Conservation (phyloP, 2,888 invertebrate genomes). For the Toxonevra muliebris region DNA sequence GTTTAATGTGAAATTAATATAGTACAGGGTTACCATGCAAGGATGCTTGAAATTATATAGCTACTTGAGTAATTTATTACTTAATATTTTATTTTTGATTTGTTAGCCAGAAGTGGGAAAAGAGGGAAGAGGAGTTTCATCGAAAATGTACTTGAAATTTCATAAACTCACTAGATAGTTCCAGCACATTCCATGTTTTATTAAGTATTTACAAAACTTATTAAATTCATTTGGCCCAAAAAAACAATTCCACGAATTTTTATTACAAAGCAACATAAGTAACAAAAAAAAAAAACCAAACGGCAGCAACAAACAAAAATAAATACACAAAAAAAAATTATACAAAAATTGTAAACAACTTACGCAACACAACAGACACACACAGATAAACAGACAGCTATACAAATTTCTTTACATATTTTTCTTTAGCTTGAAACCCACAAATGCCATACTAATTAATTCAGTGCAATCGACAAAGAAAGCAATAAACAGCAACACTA, state of each 20-base stretch:
- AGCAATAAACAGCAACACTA: slow-evolving; percentile 7
- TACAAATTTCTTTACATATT: slow-evolving; percentile 4
- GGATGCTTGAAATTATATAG: slow-evolving; percentile 6
- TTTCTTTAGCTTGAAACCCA: no score
- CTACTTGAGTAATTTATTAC: not conserved
- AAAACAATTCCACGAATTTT: slow-evolving; percentile 35
- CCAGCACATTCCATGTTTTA: no score
- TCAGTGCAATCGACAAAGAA: slow-evolving; percentile 1
- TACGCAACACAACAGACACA: slow-evolving; percentile 44
- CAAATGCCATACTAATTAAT: slow-evolving; percentile 1
- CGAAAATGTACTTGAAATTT: no score
- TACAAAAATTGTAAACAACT: slow-evolving; percentile 50
- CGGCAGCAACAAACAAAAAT: not conserved
- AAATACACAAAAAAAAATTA: slow-evolving; percentile 17
- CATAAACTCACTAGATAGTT: no score
- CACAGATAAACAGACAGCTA: not conserved
- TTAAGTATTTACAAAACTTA: no score
- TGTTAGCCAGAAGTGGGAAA: no score
- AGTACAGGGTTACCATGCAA: slow-evolving; percentile 12
- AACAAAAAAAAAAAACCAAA: slow-evolving; percentile 9
- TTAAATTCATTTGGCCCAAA: slow-evolving; percentile 25
- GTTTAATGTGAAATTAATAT: slow-evolving; percentile 7
- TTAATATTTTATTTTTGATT: no score
- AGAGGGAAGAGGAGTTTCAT: no score
- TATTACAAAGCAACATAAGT: slow-evolving; percentile 11